Evolutionary conservation across 2,797 vertebrate species (phyloP), one percentile per base, ranked within the genome.

Genomic region (Danionella dracula): DNA sequence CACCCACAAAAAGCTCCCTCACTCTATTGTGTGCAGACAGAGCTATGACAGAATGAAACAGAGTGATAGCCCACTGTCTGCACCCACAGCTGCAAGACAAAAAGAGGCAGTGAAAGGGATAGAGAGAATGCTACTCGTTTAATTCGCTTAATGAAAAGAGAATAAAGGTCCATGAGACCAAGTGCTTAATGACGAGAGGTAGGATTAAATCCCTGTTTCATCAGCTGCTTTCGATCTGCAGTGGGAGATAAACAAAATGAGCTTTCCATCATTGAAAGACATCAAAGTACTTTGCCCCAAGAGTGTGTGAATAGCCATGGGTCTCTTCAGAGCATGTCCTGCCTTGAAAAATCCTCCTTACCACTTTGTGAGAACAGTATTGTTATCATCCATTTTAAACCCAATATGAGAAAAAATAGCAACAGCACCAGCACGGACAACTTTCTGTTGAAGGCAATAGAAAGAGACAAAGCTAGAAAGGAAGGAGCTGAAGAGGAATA

Each of bases 201-300:
- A 58, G 72, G 68, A 78, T 79, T 70, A 76, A 78, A 78, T 75
- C 72, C 74, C 62, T 46, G 62, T 76, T 71, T 79, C 63, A 77
- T 70, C 73, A 67, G 74, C 66, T 58, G 62, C 35, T 45, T 74
- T 49, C 70, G 68, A 76, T 78, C 65, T 72, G 66, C 54, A 38
- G 55, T 40, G 13, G 62, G 41, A 77, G 71, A 78, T 70, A 74
- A 74, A 74, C 58, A 66, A 72, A 73, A 67, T 63, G 71, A 75
- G 73, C 65, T 53, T 59, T 55, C 54, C 5, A 32, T 64, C 49
- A 56, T 56, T 15, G 35, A 63, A 58, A 58, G 37, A 53, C 40
- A 74, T 56, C 51, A 67, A 72, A 70, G 68, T 59, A 62, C 62
- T 55, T 51, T 31, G 23, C 50, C 27, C 16, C 31, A 41, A 40